Percentiles rank a stretch among this genome's conserved stretches.
Evolutionary conservation across 2,113 vertebrate genomes (phyloP).

Genomic region (Nycticryphes semicollaris): DNA sequence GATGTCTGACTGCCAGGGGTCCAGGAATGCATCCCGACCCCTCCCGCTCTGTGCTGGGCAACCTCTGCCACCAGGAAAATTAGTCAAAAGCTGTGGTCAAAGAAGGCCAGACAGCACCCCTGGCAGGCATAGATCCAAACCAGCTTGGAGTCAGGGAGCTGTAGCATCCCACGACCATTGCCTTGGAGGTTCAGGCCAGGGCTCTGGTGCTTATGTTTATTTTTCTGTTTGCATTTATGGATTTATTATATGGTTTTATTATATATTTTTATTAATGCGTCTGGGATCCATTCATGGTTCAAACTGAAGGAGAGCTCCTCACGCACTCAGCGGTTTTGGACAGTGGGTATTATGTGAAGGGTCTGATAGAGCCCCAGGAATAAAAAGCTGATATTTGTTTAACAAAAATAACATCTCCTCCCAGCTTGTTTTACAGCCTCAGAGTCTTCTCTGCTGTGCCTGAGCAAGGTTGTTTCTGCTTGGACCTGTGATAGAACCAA

Average conservation of each 20-base stretch:
- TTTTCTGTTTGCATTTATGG: not conserved
- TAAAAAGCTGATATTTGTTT: not conserved
- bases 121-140: not conserved
- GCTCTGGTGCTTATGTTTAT: not conserved
- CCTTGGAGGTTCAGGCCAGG: not conserved
- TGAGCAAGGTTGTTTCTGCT: not conserved
- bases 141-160: rapidly evolving
- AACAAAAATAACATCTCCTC: not conserved
- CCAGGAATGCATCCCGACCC: not conserved
- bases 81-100: not conserved
- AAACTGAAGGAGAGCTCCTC: not conserved
- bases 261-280: not conserved
- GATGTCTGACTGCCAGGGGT: not conserved
- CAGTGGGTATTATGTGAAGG: not conserved
- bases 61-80: not conserved
- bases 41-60: not conserved
- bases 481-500: not conserved
- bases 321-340: rapidly evolving
- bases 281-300: not conserved
- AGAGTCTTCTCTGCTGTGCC: not conserved
- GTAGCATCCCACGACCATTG: not conserved
- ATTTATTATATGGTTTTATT: not conserved
- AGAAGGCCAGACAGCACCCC: not conserved
- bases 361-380: not conserved
- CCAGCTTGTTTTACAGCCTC: not conserved